Evolutionary conservation across 2,888 invertebrate species (phyloP), one percentile per base, ranked within the genome.

Genomic region (Stegana nigrithorax): DNA sequence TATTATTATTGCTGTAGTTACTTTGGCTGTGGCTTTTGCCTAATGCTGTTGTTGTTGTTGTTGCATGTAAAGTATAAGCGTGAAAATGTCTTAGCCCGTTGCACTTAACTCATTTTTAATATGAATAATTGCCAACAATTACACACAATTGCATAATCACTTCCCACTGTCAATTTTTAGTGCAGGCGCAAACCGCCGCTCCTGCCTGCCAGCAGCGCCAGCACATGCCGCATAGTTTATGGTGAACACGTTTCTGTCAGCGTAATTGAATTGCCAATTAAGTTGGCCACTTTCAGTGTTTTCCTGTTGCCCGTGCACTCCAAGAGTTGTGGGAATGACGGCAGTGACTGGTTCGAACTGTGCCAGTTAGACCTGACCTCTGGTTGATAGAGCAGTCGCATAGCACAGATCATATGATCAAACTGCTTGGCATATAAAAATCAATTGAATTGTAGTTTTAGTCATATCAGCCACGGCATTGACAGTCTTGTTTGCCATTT

Each of bases 81-180:
- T 73, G 75, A 74, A 77, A 78, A 80, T 73, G 68, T 69, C 71
- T 68, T 8, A 19, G 58, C n/a, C 17, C 14, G 14, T 8, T 60
- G 58, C 66, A 56, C 61, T 66, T 72, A 78, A 80, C 76, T 78
- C 75, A 75, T 71, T 77, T 77, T 79, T 72, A 72, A 81, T 81
- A 76, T 81, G 78, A 80, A 81, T 82, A 82, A 82, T 82, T 83
- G 83, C 80, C 71, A 73, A 82, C 83, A 83, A 82, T 83, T 82
- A 83, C 82, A 81, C 66, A 81, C 83, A 82, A 82, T 82, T 80
- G 81, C 78, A 78, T 71, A 72, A 77, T 78, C 73, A 73, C 71
- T 70, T 73, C 67, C 67, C 68, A 67, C 67, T n/a, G n/a, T 6
- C 26, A 50, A 23, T 39, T 39, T 10, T 32, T 12, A 12, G n/a